Percentiles rank a stretch among this genome's conserved stretches.
phyloP scores from a whole-genome alignment of 2,113 vertebrate species.

The Corythoichthys haematopterus region DNA sequence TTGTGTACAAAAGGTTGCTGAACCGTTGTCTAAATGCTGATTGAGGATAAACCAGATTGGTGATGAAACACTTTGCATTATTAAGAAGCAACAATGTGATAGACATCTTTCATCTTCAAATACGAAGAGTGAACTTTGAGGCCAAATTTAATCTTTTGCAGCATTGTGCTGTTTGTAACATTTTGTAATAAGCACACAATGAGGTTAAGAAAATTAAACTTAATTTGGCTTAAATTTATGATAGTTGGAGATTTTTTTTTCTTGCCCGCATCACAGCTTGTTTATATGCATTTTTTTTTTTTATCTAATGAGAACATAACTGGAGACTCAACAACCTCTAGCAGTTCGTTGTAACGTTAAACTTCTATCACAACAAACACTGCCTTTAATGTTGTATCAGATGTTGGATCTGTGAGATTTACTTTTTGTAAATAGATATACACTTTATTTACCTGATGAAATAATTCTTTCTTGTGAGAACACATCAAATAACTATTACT shows the following conservation, averaged over 20 bases:
- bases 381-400: constrained; percentile 27
- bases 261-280: constrained; percentile 27
- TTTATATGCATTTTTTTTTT: constrained; percentile 25
- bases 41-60: background rate
- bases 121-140: background rate
- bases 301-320: constrained; percentile 29
- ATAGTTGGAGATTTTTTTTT: background rate
- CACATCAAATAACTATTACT: background rate
- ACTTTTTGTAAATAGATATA: constrained; percentile 10
- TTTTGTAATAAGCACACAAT: background rate
- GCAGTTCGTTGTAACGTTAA: constrained; percentile 34
- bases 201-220: background rate
- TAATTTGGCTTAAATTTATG: background rate
- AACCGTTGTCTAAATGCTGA: background rate
- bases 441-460: background rate
- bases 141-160: background rate
- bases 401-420: constrained; percentile 35
- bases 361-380: constrained; percentile 18
- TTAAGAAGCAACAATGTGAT: background rate
- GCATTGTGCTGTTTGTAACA: background rate
- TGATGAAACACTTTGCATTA: too few species aligned
- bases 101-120: background rate
- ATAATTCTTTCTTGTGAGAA: background rate
- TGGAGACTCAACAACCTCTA: constrained; percentile 42
- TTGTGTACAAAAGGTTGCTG: too few species aligned